Evolutionary conservation across 2,113 vertebrate species (phyloP).

Genomic region (Carlito syrichta): DNA sequence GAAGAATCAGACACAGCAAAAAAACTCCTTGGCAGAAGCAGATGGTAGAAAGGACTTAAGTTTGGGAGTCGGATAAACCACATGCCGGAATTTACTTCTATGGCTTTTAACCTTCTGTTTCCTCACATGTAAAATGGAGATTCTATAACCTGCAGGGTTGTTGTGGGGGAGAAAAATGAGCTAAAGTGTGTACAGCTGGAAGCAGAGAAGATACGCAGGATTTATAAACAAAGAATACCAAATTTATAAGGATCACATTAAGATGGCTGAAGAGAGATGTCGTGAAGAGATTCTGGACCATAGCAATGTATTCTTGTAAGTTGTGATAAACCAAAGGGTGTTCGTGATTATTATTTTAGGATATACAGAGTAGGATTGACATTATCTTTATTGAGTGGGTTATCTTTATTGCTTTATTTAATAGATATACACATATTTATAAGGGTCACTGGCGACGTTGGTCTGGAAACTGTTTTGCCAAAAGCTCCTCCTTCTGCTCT

Average conservation of each 20-base stretch:
- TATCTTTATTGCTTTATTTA: slow-evolving; percentile 47
- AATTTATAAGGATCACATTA: neutral
- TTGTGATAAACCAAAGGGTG: neutral
- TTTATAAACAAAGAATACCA: slow-evolving; percentile 31
- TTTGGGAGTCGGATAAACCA: neutral
- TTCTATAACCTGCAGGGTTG: neutral
- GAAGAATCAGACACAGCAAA: neutral
- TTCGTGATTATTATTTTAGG: neutral
- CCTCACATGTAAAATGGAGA: neutral
- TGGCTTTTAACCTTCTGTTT: neutral
- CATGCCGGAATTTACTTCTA: neutral
- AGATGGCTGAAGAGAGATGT: neutral
- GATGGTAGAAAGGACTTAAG: neutral
- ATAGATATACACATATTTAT: slow-evolving; percentile 41
- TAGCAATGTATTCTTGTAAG: neutral
- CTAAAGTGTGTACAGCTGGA: neutral
- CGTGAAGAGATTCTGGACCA: neutral
- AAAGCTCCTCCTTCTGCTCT: neutral
- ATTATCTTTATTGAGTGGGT: slow-evolving; percentile 11
- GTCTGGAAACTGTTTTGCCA: neutral
- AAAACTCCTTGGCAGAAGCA: neutral
- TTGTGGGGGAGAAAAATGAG: neutral
- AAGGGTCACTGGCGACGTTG: neutral
- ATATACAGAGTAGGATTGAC: neutral
- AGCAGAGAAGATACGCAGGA: neutral